These are phyloP conservation scores for Phortica variegata DNA, from an alignment of 1,140 invertebrate species.

Conservation along the genomic window DNA sequence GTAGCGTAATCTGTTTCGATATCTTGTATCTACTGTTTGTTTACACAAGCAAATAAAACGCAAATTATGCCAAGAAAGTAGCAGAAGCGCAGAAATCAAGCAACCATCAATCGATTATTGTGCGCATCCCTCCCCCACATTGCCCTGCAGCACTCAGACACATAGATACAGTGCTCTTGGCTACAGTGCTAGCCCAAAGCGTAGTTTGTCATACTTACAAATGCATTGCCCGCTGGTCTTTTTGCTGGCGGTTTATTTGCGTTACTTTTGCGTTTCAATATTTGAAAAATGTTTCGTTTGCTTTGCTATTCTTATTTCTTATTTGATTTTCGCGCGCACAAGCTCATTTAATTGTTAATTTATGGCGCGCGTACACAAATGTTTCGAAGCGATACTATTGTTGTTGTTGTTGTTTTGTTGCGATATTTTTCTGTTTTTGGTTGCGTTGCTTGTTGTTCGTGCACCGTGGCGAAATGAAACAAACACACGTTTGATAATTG, in stretches of 20 bases:
- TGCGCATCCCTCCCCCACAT: background rate
- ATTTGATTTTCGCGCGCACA: constrained; percentile 19
- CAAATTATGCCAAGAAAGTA: constrained; percentile 18
- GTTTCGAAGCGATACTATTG: no score
- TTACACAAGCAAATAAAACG: constrained; percentile 52
- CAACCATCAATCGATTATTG: constrained; percentile 1
- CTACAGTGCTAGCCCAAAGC: no score
- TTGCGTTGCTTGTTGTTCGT: constrained; percentile 13
- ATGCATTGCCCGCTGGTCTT: no score
- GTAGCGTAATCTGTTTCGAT: constrained; percentile 30
- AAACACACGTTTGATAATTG: constrained; percentile 52
- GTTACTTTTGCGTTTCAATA: constrained; percentile 46
- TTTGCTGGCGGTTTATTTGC: no score
- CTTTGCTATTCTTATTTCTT: no score
- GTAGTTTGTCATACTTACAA: no score
- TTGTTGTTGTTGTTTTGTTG: constrained; percentile 2
- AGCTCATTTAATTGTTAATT: constrained; percentile 51
- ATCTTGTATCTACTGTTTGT: constrained; percentile 51
- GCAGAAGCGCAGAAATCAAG: constrained; percentile 49
- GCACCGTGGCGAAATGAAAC: no score
- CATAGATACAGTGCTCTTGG: constrained; percentile 9
- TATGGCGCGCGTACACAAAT: no score
- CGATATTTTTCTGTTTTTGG: constrained; percentile 3
- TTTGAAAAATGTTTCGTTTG: constrained; percentile 36
- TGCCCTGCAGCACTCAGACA: background rate